Conservation (phyloP, 2,113 vertebrate species). For the Heptranchias perlo region DNA sequence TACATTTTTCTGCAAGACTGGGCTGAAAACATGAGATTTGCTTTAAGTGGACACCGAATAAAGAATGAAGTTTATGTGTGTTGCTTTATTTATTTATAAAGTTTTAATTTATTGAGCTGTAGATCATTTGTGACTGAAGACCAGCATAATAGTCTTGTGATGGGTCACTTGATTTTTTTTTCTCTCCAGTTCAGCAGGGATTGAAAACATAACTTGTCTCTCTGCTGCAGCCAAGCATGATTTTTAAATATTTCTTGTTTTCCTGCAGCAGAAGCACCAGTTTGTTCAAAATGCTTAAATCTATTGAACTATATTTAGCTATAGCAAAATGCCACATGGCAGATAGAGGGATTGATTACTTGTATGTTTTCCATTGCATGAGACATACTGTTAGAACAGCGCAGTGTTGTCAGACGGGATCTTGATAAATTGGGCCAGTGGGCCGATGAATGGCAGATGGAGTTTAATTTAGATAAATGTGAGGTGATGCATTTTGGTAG, state of each 20-base stretch:
- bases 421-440: too few species aligned
- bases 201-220: neutral
- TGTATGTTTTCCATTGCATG: neutral
- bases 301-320: neutral
- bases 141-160: neutral
- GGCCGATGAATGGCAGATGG: too few species aligned
- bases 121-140: neutral
- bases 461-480: too few species aligned
- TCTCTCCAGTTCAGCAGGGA: neutral
- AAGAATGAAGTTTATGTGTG: neutral
- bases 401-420: neutral
- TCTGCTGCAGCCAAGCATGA: neutral
- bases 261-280: neutral
- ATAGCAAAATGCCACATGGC: neutral
- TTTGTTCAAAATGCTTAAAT: neutral
- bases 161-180: neutral
- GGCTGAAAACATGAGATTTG: too few species aligned
- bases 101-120: neutral
- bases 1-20: too few species aligned
- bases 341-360: neutral
- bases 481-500: too few species aligned
- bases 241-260: neutral
- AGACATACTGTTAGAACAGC: neutral
- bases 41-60: neutral
- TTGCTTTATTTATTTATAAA: neutral